phyloP scores from a whole-genome alignment of 2,888 invertebrate species.

The Candidula unifasciata region DNA sequence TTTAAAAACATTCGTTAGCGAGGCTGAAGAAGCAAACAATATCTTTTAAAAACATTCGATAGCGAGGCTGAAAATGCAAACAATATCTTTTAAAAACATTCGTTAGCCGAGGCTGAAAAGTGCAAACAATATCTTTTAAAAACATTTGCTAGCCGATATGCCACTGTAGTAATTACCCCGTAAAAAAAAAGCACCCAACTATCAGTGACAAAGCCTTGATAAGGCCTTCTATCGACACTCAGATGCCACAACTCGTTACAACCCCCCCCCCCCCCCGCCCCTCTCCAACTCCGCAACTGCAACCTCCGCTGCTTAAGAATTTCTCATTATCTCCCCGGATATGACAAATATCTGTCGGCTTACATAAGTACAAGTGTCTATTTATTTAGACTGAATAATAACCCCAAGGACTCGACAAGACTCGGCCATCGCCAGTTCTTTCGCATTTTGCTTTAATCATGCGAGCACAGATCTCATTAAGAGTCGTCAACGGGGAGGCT shows the following conservation, averaged over 20 bases:
- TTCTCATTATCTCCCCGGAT: constrained; percentile 32
- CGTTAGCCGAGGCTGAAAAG: too few relatives aligned
- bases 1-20: too few relatives aligned
- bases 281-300: neutral
- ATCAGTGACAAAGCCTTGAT: neutral
- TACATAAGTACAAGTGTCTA: constrained; percentile 48
- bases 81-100: too few relatives aligned
- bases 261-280: neutral
- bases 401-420: constrained; percentile 23
- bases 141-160: too few relatives aligned
- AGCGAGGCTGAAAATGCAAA: too few relatives aligned
- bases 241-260: neutral
- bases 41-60: too few relatives aligned
- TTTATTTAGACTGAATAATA: constrained; percentile 45
- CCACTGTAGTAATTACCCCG: neutral
- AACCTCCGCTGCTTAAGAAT: constrained; percentile 5
- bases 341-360: constrained; percentile 25
- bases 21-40: too few relatives aligned
- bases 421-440: constrained; percentile 10
- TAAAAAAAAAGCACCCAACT: neutral
- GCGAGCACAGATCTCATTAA: constrained; percentile 42
- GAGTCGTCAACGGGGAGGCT: constrained; percentile 29
- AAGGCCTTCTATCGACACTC: neutral
- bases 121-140: too few relatives aligned
- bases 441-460: constrained; percentile 43